phyloP scores from a whole-genome alignment of 1,140 invertebrate genomes.

The Physella acuta region DNA sequence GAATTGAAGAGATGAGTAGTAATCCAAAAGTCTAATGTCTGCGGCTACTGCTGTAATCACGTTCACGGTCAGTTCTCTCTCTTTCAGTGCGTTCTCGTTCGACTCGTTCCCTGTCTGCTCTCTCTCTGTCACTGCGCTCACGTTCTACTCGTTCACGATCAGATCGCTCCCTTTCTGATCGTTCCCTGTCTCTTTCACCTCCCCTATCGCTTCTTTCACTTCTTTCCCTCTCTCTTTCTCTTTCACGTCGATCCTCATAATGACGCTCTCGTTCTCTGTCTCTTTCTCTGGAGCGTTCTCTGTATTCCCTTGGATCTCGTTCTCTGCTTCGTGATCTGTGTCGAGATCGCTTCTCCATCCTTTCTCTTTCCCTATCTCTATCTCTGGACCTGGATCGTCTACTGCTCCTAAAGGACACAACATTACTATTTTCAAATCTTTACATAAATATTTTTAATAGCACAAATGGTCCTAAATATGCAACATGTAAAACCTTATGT shows the following conservation, averaged over 20 bases:
- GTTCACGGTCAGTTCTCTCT: slow-evolving; percentile 37
- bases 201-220: slow-evolving; percentile 57
- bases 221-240: slow-evolving; percentile 70
- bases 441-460: slow-evolving; percentile 11
- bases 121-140: slow-evolving; percentile 38
- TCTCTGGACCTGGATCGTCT: slow-evolving; percentile 69
- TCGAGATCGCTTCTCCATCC: slow-evolving; percentile 57
- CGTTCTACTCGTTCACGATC: slow-evolving; percentile 46
- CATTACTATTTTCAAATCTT: too few relatives aligned
- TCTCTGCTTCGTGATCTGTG: slow-evolving; percentile 56
- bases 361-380: slow-evolving; percentile 69
- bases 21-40: background rate
- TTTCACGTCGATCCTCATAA: slow-evolving; percentile 60
- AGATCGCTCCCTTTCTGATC: slow-evolving; percentile 42
- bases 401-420: slow-evolving; percentile 52
- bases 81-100: slow-evolving; percentile 50
- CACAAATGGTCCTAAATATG: background rate
- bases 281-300: slow-evolving; percentile 59
- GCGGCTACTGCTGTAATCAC: slow-evolving; percentile 42
- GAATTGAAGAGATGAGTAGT: too few relatives aligned
- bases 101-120: slow-evolving; percentile 48
- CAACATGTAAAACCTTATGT: slow-evolving; percentile 6
- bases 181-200: slow-evolving; percentile 54
- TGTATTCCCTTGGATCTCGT: slow-evolving; percentile 39
- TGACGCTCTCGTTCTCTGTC: slow-evolving; percentile 56